Evolutionary conservation across 2,797 vertebrate species (phyloP).

Genomic region (Epinephelus coioides): DNA sequence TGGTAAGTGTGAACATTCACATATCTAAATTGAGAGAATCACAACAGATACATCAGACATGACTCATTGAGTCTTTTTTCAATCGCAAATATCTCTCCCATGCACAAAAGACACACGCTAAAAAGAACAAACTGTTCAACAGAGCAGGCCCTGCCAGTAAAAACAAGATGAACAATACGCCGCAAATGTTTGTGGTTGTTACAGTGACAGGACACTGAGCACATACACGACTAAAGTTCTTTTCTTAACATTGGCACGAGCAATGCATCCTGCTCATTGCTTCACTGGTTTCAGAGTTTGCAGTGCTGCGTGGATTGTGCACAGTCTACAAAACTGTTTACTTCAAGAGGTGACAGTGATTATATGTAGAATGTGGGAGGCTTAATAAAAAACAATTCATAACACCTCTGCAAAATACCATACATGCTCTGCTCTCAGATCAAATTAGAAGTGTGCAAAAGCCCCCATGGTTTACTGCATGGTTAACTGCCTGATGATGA

Average conservation of each 20-base stretch:
- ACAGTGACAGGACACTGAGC: not conserved
- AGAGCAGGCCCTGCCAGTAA: not conserved
- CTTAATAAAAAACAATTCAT: not conserved
- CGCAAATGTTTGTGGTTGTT: not conserved
- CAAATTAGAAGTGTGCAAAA: constrained; percentile 21
- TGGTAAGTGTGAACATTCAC: constrained; percentile 19
- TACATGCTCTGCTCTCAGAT: not conserved
- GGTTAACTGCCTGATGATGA: constrained; percentile 19
- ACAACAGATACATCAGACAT: constrained; percentile 12
- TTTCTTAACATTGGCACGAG: not conserved
- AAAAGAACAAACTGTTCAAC: constrained; percentile 8
- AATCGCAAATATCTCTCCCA: not conserved
- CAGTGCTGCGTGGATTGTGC: not conserved
- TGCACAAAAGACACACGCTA: not conserved
- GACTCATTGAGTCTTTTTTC: not conserved
- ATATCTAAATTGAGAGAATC: constrained; percentile 42
- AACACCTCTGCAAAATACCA: not conserved
- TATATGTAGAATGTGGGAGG: not conserved
- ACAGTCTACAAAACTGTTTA: not conserved
- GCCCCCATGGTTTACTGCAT: not conserved
- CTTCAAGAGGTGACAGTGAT: not conserved
- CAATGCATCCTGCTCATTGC: not conserved
- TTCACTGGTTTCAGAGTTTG: not conserved
- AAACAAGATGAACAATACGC: not conserved
- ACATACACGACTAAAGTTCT: not conserved